These are phyloP conservation scores for Aspidiotus rigidus DNA, from an alignment of 2,888 invertebrate species.

Conservation along the genomic window DNA sequence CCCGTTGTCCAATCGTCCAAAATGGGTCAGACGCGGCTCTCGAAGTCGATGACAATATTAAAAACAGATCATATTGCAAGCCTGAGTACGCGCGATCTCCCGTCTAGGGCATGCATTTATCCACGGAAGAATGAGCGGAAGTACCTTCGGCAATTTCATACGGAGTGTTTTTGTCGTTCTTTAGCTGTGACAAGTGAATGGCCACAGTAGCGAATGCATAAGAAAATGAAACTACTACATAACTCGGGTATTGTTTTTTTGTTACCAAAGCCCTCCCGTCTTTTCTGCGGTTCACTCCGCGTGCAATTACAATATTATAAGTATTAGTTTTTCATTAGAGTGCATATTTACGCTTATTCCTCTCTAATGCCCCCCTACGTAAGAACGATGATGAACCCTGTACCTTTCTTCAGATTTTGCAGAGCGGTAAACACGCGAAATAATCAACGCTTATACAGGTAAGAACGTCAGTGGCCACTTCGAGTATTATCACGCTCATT, in stretches of 20 bases:
- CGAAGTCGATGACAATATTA: not conserved
- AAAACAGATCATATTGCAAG: not conserved
- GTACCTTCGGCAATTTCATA: constrained; percentile 1
- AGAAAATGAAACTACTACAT: too few relatives aligned
- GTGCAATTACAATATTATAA: not conserved
- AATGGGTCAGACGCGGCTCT: not conserved
- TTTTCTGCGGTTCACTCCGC: not conserved
- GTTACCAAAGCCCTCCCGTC: not conserved
- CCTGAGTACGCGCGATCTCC: not conserved
- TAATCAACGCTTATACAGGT: not conserved
- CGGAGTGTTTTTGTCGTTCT: not conserved
- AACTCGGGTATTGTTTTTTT: not conserved
- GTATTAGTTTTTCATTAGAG: not conserved
- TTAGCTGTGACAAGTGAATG: not conserved
- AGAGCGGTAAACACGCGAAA: not conserved
- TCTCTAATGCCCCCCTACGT: not conserved
- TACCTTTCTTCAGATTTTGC: not conserved
- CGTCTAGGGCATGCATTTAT: not conserved
- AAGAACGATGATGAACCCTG: not conserved
- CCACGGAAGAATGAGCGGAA: not conserved
- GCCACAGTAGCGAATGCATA: too few relatives aligned
- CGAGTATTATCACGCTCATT: not conserved
- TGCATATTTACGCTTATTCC: not conserved
- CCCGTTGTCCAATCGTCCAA: not conserved
- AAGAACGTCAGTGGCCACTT: not conserved